Evolutionary conservation across 1,140 invertebrate species (phyloP).

Genomic region (Apocrypta bakeri): DNA sequence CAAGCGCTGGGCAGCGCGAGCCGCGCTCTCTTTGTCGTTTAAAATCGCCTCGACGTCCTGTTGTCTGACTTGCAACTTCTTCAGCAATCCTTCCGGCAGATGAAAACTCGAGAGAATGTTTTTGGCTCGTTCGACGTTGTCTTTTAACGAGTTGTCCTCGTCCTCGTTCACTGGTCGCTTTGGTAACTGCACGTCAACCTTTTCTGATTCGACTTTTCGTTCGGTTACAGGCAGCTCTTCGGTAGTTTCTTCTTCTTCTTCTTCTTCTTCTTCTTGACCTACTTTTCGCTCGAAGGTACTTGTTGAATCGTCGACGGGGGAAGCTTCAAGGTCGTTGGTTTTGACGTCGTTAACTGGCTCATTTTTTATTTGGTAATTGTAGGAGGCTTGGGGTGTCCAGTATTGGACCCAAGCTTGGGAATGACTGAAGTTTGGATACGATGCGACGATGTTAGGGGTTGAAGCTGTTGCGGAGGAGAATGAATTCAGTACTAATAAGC

Average conservation of each 20-base stretch:
- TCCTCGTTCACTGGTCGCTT: background rate
- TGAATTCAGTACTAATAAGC: too few relatives aligned
- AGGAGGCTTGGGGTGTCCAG: constrained; percentile 22
- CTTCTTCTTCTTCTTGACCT: background rate
- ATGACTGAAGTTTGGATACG: background rate
- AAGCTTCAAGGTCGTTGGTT: background rate
- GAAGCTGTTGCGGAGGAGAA: too few relatives aligned
- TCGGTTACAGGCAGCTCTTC: too few relatives aligned
- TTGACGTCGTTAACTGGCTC: background rate
- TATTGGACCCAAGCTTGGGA: constrained; percentile 25
- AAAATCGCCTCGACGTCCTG: constrained; percentile 8
- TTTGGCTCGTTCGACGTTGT: background rate
- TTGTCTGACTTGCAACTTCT: background rate
- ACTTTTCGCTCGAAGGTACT: background rate
- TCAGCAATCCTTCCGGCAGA: background rate
- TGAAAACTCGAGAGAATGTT: background rate
- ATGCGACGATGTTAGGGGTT: too few relatives aligned
- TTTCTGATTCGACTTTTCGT: too few relatives aligned
- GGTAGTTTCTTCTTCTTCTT: too few relatives aligned
- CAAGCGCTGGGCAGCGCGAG: background rate
- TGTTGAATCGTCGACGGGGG: too few relatives aligned
- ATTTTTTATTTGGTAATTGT: background rate
- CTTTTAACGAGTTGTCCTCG: background rate
- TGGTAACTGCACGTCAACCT: too few relatives aligned
- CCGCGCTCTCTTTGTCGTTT: constrained; percentile 15